These are phyloP conservation scores for Cerastoderma edule DNA, from an alignment of 2,888 invertebrate species.

Conservation along the genomic window DNA sequence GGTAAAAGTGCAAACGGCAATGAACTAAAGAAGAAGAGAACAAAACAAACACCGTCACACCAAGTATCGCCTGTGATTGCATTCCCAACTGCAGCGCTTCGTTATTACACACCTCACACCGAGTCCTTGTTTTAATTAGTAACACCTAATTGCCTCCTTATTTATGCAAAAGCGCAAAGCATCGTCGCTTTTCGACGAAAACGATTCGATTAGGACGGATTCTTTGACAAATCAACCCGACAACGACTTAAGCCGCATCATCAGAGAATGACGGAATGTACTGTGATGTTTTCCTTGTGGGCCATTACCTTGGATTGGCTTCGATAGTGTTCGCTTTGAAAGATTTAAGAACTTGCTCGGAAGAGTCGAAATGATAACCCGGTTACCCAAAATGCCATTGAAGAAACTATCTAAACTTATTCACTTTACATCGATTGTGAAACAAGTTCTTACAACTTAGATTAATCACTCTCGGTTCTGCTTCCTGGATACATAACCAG, in stretches of 20 bases:
- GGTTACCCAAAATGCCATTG: too few species aligned
- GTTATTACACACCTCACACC: conserved; percentile 13
- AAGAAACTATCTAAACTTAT: too few species aligned
- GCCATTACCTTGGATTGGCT: too few species aligned
- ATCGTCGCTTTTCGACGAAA: neutral
- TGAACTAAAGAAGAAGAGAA: neutral
- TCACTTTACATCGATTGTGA: too few species aligned
- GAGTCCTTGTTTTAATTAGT: conserved; percentile 18
- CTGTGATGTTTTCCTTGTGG: too few species aligned
- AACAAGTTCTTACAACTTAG: too few species aligned
- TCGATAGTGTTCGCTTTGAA: too few species aligned
- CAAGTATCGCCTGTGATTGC: conserved; percentile 17
- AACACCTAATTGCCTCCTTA: conserved; percentile 19
- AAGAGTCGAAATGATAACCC: too few species aligned
- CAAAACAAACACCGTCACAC: conserved; percentile 9
- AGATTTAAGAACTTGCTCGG: too few species aligned
- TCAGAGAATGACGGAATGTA: too few species aligned
- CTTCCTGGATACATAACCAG: too few species aligned
- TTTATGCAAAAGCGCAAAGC: conserved; percentile 12
- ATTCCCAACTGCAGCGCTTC: conserved; percentile 13
- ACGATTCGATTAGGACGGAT: neutral
- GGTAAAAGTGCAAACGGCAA: neutral
- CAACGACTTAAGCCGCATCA: neutral
- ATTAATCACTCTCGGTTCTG: too few species aligned
- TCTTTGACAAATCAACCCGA: conserved; percentile 6